Percentiles rank a stretch among this genome's conserved stretches.
These are phyloP conservation scores for Platyrinchus mystaceus DNA, from an alignment of 2,797 vertebrate species.

Conservation along the genomic window DNA sequence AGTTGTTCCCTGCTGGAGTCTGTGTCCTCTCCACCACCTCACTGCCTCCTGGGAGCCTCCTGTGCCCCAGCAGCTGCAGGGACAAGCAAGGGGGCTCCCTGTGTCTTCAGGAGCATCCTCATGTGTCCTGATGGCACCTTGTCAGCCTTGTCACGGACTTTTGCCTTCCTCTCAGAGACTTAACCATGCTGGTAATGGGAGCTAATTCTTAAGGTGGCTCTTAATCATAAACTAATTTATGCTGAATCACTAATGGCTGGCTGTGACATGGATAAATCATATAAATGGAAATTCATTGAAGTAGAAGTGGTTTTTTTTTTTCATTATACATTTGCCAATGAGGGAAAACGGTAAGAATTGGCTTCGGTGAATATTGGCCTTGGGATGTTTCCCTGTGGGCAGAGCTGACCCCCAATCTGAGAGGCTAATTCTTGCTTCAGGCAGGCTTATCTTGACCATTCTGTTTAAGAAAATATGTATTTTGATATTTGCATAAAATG, in stretches of 20 bases:
- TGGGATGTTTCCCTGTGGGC: neutral
- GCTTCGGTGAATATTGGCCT: accelerated
- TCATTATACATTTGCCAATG: neutral
- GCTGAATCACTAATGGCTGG: neutral
- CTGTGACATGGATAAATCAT: neutral
- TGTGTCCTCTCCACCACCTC: neutral
- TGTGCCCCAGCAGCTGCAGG: neutral
- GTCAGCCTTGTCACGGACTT: neutral
- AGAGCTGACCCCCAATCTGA: neutral
- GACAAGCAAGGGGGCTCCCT: neutral
- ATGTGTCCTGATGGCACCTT: neutral
- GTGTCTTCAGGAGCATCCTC: neutral
- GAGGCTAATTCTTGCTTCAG: neutral
- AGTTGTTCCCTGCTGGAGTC: neutral
- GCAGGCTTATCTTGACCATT: neutral
- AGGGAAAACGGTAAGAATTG: neutral
- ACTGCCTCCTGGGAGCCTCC: neutral
- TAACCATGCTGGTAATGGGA: neutral
- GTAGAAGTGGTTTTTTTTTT: neutral
- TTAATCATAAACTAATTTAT: neutral
- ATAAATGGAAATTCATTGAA: slow-evolving; percentile 20
- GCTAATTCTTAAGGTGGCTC: neutral
- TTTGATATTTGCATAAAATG: neutral
- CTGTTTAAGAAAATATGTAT: neutral
- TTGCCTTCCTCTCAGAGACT: neutral